phyloP scores from a whole-genome alignment of 2,113 vertebrate species.

The Rhabdomys dilectus region DNA sequence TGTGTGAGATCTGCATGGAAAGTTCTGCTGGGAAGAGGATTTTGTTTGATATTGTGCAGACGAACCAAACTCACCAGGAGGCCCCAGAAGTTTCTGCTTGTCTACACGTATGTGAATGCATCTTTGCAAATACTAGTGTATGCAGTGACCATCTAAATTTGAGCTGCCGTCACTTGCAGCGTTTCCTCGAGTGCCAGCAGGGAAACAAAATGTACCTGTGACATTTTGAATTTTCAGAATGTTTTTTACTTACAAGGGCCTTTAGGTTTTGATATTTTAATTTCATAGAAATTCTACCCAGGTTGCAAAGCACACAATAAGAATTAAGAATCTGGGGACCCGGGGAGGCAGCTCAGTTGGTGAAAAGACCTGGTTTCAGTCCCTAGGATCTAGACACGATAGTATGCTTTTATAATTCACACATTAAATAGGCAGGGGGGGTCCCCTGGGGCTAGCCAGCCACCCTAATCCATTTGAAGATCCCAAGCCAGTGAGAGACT shows the following conservation, averaged over 20 bases:
- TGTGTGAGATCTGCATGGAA: background rate
- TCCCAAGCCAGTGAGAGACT: background rate
- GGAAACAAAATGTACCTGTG: background rate
- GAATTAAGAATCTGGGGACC: background rate
- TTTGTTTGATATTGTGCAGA: background rate
- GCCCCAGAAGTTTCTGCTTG: background rate
- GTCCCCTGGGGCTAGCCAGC: background rate
- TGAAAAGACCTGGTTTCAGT: background rate
- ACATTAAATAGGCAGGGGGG: background rate
- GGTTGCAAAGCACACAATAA: background rate
- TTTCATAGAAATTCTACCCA: slow-evolving; percentile 19
- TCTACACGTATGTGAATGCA: background rate
- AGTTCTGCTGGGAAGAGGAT: background rate
- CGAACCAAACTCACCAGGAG: background rate
- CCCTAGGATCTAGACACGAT: background rate
- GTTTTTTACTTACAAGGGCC: background rate
- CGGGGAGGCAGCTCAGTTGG: background rate
- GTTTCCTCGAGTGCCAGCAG: background rate
- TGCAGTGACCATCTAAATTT: background rate
- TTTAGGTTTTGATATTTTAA: slow-evolving; percentile 38
- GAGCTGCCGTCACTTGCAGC: background rate
- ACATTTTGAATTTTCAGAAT: slow-evolving; percentile 48
- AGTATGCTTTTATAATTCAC: background rate
- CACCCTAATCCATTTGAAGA: no score
- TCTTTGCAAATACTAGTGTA: background rate